Evolutionary conservation across 2,797 vertebrate genomes (phyloP).

Genomic region (Siniperca undulata): DNA sequence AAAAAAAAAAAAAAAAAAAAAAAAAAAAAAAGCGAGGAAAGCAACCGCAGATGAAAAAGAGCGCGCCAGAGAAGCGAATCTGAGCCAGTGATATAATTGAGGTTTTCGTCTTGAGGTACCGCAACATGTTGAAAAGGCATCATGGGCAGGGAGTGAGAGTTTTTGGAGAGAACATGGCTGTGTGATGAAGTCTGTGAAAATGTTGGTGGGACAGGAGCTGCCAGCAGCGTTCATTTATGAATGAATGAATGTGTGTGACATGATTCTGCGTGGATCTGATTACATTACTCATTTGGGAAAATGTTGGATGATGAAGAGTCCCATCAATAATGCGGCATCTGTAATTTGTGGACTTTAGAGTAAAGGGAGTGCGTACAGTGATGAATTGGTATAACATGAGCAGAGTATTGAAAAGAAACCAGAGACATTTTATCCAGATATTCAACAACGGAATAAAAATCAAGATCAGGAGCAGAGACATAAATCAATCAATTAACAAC

Average conservation of each 20-base stretch:
- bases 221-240: slow-evolving; percentile 46
- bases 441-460: slow-evolving; percentile 15
- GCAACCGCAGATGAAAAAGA: slow-evolving; percentile 55
- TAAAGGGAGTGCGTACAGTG: slow-evolving; percentile 15
- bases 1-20: background rate
- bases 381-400: slow-evolving; percentile 32
- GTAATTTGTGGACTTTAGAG: slow-evolving; percentile 49
- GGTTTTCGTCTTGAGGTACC: slow-evolving; percentile 69
- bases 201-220: slow-evolving; percentile 14
- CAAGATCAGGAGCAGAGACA: background rate
- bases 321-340: slow-evolving; percentile 43
- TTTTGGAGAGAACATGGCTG: slow-evolving; percentile 38
- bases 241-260: slow-evolving; percentile 64
- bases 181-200: slow-evolving; percentile 52
- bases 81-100: slow-evolving; percentile 72
- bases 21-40: slow-evolving; percentile 35
- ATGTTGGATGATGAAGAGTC: slow-evolving; percentile 37
- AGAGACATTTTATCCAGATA: slow-evolving; percentile 25
- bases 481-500: slow-evolving; percentile 32
- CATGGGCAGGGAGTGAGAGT: slow-evolving; percentile 50
- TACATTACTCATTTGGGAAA: slow-evolving; percentile 45
- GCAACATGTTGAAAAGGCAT: slow-evolving; percentile 81
- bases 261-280: slow-evolving; percentile 32
- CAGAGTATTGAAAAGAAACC: slow-evolving; percentile 15
- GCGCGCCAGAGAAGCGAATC: slow-evolving; percentile 35